These are phyloP conservation scores for Metridium senile DNA, from an alignment of 92 coral and sea anemone genomes.

Conservation along the genomic window DNA sequence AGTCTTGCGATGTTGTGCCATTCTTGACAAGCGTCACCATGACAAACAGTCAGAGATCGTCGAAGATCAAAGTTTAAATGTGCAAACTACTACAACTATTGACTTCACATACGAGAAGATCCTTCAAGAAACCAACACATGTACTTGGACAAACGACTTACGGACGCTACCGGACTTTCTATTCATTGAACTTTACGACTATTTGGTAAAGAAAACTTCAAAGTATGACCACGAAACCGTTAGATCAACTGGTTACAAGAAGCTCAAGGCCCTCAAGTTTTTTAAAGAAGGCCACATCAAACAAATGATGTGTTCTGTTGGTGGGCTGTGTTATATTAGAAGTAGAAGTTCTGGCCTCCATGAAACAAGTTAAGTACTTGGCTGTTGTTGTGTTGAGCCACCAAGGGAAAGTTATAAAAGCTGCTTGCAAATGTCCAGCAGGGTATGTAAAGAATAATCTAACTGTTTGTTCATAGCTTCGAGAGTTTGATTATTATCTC, in stretches of 20 bases:
- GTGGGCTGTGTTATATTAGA: conserved; percentile 33
- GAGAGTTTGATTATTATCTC: no score
- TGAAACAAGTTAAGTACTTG: conserved; percentile 39
- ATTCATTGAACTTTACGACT: conserved; percentile 50
- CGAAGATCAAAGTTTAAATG: neutral
- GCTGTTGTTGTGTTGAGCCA: conserved; percentile 9
- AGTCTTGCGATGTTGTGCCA: conserved; percentile 37
- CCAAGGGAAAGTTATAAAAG: neutral
- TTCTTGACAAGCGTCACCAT: conserved; percentile 18
- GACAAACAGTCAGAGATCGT: neutral
- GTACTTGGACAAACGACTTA: conserved; percentile 39
- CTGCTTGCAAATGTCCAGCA: conserved; percentile 11
- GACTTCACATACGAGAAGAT: conserved; percentile 42
- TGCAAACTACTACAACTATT: conserved; percentile 6
- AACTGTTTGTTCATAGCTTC: neutral
- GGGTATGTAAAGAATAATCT: neutral
- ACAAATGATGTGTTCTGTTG: conserved; percentile 32
- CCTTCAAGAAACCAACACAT: conserved; percentile 23
- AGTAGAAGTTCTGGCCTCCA: conserved; percentile 44
- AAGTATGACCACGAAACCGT: conserved; percentile 43
- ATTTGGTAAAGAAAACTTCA: conserved; percentile 42
- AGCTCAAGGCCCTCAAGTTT: conserved; percentile 55
- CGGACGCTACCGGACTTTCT: conserved; percentile 33
- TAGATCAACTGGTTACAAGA: conserved; percentile 42
- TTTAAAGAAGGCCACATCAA: conserved; percentile 66